Evolutionary conservation across 2,113 vertebrate genomes (phyloP), one percentile per base, ranked within the genome.

Genomic region (Onychostruthus taczanowskii): DNA sequence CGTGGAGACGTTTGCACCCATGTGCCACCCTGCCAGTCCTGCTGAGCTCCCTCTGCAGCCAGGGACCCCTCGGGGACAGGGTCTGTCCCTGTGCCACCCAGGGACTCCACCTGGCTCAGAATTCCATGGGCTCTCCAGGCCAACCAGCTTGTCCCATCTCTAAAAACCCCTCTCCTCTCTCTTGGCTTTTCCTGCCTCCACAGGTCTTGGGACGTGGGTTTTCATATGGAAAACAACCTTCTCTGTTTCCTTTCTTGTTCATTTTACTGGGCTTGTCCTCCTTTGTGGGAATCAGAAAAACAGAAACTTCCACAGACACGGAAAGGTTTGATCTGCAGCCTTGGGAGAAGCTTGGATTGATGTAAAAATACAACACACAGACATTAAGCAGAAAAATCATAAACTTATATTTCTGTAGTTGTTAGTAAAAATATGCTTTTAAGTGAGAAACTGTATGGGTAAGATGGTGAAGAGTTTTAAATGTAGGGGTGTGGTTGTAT

Each of bases 1-100:
- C 2, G 5, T 6, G 24, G 44, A 21, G 61, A 18, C 3, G 0
- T 50, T 55, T 26, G n/a, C 24, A 9, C 9, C 27, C 3, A 0
- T 5, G 22, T 58, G 37, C 52, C 52, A 62, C 20, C 30, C 31
- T 31, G 13, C 11, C 23, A 61, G 37, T 1, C 8, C 41, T 39
- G 26, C 33, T 22, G 46, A 10, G 18, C 26, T 15, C 10, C 0
- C 4, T 13, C 11, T 49, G 18, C 28, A 24, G 24, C 43, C 58
- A 22, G 44, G 17, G 20, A 63, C 31, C 16, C 26, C 27, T 14
- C 3, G 0, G 7, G 37, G 8, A 22, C 33, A 9, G 47, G 58
- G 39, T 9, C 1, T 5, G 16, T 16, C 16, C 30, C 13, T 16
- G 18, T 43, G 41, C 26, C 33, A 15, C 0, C 15, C 33, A 50